These are phyloP conservation scores for Microctonus aethiopoides DNA, from an alignment of 2,888 invertebrate genomes.

Conservation along the genomic window DNA sequence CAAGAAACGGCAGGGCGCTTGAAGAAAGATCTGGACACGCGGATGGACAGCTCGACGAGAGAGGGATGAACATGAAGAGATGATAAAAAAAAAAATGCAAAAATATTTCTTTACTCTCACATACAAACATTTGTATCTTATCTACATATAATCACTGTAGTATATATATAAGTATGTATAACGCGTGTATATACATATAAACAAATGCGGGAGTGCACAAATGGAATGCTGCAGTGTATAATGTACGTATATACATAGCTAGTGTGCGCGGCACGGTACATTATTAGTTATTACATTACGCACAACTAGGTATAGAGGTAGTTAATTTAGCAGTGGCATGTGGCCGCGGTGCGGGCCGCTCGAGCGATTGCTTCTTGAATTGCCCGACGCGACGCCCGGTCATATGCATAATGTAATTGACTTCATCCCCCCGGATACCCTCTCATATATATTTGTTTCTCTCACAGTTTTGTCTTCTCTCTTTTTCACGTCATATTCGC, in stretches of 20 bases:
- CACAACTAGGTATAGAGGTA: constrained; percentile 59
- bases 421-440: constrained; percentile 53
- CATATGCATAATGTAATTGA: constrained; percentile 67
- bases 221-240: constrained; percentile 34
- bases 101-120: constrained; percentile 23
- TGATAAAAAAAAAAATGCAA: constrained; percentile 8
- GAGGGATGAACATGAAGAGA: not conserved
- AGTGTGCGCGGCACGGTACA: constrained; percentile 42
- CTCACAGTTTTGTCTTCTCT: constrained; percentile 35
- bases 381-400: constrained; percentile 52
- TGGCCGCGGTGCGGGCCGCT: constrained; percentile 48
- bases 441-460: constrained; percentile 10
- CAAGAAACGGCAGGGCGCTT: not conserved
- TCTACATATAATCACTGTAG: too few relatives aligned
- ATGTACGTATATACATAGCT: constrained; percentile 21
- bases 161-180: too few relatives aligned
- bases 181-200: constrained; percentile 9
- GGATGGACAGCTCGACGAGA: not conserved
- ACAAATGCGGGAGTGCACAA: constrained; percentile 27
- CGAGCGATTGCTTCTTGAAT: constrained; percentile 62
- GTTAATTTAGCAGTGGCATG: constrained; percentile 63
- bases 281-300: constrained; percentile 64
- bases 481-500: too few relatives aligned
- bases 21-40: constrained; percentile 11
- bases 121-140: too few relatives aligned